These are phyloP conservation scores for Poeciliopsis retropinna DNA, from an alignment of 2,113 vertebrate genomes.

Conservation along the genomic window DNA sequence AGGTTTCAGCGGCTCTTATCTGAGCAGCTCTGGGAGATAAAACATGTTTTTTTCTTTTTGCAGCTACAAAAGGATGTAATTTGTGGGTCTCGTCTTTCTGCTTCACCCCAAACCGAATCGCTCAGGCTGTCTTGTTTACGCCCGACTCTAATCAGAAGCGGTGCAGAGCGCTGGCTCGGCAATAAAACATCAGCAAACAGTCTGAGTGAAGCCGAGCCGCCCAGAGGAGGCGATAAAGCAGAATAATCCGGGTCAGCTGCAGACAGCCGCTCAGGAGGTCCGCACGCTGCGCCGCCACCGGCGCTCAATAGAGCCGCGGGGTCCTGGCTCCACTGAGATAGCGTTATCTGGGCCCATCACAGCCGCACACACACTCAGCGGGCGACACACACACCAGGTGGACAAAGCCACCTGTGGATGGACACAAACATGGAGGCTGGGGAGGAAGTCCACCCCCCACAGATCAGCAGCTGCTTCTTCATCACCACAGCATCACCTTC, in stretches of 20 bases:
- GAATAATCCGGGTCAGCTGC: constrained; percentile 54
- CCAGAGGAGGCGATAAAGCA: constrained; percentile 70
- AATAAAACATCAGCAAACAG: constrained; percentile 65
- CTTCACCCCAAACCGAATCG: constrained; percentile 41
- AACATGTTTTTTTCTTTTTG: constrained; percentile 52
- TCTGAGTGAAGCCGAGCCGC: constrained; percentile 32
- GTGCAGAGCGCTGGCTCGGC: constrained; percentile 68
- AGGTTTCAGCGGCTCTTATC: too few species aligned
- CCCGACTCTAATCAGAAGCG: constrained; percentile 71
- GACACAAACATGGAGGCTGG: constrained; percentile 57
- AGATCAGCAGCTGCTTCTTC: not conserved
- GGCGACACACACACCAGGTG: constrained; percentile 55
- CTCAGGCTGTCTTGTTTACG: constrained; percentile 38
- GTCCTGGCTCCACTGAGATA: constrained; percentile 78
- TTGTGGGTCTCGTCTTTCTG: constrained; percentile 45
- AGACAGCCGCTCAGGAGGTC: constrained; percentile 67
- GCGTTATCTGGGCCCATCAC: constrained; percentile 69
- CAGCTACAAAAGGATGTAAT: constrained; percentile 56
- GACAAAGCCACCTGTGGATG: constrained; percentile 62
- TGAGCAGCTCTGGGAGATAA: constrained; percentile 46
- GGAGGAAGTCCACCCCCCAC: constrained; percentile 40
- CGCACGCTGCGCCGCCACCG: constrained; percentile 66
- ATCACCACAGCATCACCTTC: constrained; percentile 6
- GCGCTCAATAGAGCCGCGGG: constrained; percentile 72
- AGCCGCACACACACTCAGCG: constrained; percentile 52